phyloP scores from a whole-genome alignment of 2,113 vertebrate genomes.

The Hiodon alosoides region DNA sequence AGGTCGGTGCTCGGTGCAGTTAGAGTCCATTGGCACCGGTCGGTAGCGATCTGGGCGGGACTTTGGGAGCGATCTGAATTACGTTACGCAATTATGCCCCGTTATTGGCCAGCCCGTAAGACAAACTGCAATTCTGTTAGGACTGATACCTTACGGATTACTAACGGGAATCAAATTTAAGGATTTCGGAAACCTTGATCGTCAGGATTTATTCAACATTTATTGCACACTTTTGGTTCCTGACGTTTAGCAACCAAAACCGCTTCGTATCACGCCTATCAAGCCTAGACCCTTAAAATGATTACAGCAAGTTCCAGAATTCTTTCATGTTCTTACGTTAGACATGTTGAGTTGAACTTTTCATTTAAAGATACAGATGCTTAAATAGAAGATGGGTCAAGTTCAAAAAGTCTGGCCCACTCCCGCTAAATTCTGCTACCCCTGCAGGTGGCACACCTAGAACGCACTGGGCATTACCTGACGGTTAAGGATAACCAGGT shows the following conservation, averaged over 20 bases:
- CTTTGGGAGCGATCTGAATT: not conserved
- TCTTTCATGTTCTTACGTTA: not conserved
- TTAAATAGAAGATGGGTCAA: conserved; percentile 3
- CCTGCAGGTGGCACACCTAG: conserved; percentile 85
- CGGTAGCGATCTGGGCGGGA: not conserved
- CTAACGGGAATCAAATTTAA: too few relatives aligned
- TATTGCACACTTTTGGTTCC: too few relatives aligned
- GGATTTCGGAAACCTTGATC: too few relatives aligned
- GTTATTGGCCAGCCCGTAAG: too few relatives aligned
- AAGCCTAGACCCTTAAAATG: too few relatives aligned
- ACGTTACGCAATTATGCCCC: too few relatives aligned
- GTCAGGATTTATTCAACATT: too few relatives aligned
- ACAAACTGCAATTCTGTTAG: too few relatives aligned
- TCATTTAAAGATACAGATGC: not conserved
- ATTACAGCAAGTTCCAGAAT: too few relatives aligned
- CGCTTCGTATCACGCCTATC: too few relatives aligned
- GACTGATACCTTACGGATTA: too few relatives aligned
- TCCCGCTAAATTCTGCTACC: conserved; percentile 28
- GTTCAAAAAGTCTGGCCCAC: not conserved
- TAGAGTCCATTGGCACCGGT: not conserved
- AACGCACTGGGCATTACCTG: conserved; percentile 91
- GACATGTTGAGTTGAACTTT: not conserved
- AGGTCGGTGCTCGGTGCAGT: conserved; percentile 60
- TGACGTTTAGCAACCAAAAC: too few relatives aligned
- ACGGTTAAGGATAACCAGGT: conserved; percentile 98